Evolutionary conservation across 2,113 vertebrate genomes (phyloP), one percentile per base, ranked within the genome.

Genomic region (Chloropsis hardwickii): DNA sequence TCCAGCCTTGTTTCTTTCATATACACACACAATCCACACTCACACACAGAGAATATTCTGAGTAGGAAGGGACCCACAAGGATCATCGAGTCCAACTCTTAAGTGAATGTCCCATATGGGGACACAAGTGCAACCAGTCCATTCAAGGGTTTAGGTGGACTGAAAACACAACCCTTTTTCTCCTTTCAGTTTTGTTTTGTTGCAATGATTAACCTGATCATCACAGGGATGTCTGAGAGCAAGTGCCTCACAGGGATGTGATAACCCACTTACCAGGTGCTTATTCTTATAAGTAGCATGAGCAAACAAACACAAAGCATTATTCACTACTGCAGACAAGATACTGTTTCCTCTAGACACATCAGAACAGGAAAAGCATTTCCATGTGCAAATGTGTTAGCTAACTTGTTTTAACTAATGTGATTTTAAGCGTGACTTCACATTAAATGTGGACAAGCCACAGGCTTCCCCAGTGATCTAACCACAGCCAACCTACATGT

Each of bases 371-470:
- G n/a, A 69, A 25, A 92, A 94, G 39, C 31, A 50, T 35, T 94
- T 90, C 54, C 85, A 87, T 83, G 67, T 94, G 77, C 37, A 90
- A 65, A 92, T 37, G 47, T 57, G 62, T 51, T 90, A 86, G 76
- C 14, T 73, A 81, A 65, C 67, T 79, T 78, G 40, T 72, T 93
- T 82, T 70, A 94, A 88, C n/a, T 76, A 70, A 76, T 13, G 19
- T 67, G 62, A 91, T 85, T 91, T 94, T 82, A 90, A 95, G 81
- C 33, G 39, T 58, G 74, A 82, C 78, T 80, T 83, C 88, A 81
- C 7, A 0, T 51, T 51, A 62, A 81, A 37, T 10, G 57, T 48
- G 87, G 80, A 70, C 67, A 78, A 88, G 53, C 48, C 65, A 54
- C 57, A 71, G 37, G 45, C 35, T 87, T 92, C 29, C 42, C 45